These are phyloP conservation scores for Azorinus chamasolen DNA, from an alignment of 2,888 invertebrate species.

Conservation along the genomic window DNA sequence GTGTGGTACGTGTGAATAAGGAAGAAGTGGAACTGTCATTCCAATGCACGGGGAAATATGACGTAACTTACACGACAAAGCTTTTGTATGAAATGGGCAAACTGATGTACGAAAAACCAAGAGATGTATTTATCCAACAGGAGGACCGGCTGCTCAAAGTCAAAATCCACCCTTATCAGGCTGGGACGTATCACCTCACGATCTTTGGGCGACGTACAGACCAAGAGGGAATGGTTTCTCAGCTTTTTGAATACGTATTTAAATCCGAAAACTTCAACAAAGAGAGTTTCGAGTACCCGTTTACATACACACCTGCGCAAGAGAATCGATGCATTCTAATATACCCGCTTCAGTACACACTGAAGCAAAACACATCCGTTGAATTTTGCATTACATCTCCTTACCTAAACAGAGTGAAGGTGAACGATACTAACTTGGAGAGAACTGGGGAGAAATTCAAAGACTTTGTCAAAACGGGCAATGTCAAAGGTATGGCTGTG, in stretches of 20 bases:
- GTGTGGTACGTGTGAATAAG: slow-evolving; percentile 9
- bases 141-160: slow-evolving; percentile 14
- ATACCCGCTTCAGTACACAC: slow-evolving; percentile 24
- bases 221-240: slow-evolving; percentile 9
- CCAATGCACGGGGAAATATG: background rate
- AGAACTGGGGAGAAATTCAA: slow-evolving; percentile 21
- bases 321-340: slow-evolving; percentile 26
- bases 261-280: slow-evolving; percentile 27
- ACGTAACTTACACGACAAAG: background rate
- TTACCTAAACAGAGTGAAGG: slow-evolving; percentile 25
- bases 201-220: slow-evolving; percentile 31
- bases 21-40: slow-evolving; percentile 13
- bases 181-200: slow-evolving; percentile 31
- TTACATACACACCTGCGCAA: slow-evolving; percentile 5
- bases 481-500: slow-evolving; percentile 9
- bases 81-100: slow-evolving; percentile 6
- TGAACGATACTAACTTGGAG: slow-evolving; percentile 13
- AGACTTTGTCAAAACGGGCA: slow-evolving; percentile 15
- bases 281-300: slow-evolving; percentile 32
- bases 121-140: slow-evolving; percentile 13
- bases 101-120: slow-evolving; percentile 6
- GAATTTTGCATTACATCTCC: slow-evolving; percentile 29
- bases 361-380: slow-evolving; percentile 21
- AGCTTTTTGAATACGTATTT: slow-evolving; percentile 33
- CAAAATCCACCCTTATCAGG: slow-evolving; percentile 21